A percentile compares a stretch with the other conserved stretches of the same genome.
Evolutionary conservation across 2,797 vertebrate genomes (phyloP).

Genomic region (Enteromius fasciolatus): DNA sequence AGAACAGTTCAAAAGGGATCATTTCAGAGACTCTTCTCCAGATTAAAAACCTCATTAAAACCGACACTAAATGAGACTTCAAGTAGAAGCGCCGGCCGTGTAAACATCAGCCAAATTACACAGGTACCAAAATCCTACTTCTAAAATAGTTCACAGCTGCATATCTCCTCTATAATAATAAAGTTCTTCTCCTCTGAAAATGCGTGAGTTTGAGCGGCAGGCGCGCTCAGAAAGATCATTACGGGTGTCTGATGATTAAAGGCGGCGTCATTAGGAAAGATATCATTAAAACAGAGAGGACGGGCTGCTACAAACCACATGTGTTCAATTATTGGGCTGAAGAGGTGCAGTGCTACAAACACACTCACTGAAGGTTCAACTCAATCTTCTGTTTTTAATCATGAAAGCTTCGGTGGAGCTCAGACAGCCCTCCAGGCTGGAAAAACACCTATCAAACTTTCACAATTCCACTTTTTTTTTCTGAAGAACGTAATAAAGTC

Average conservation of each 20-base stretch:
- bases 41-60: slow-evolving; percentile 50
- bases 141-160: slow-evolving; percentile 41
- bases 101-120: slow-evolving; percentile 48
- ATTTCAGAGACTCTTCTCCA: slow-evolving; percentile 20
- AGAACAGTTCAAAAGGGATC: slow-evolving; percentile 38
- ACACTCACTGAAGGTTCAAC: slow-evolving; percentile 37
- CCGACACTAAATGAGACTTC: slow-evolving; percentile 42
- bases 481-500: slow-evolving; percentile 40
- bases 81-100: slow-evolving; percentile 25
- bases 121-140: slow-evolving; percentile 35
- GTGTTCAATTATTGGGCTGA: slow-evolving; percentile 39
- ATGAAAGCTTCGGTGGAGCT: slow-evolving; percentile 36
- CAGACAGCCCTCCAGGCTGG: slow-evolving; percentile 36
- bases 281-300: slow-evolving; percentile 49
- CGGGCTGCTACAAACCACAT: slow-evolving; percentile 19
- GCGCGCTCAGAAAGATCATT: slow-evolving; percentile 40
- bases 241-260: slow-evolving; percentile 42
- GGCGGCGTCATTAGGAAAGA: slow-evolving; percentile 41
- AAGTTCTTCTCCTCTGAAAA: slow-evolving; percentile 23
- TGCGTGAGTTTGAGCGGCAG: background rate
- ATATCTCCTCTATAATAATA: slow-evolving; percentile 39
- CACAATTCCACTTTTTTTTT: slow-evolving; percentile 43
- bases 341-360: slow-evolving; percentile 41
- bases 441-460: slow-evolving; percentile 49
- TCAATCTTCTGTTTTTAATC: slow-evolving; percentile 50